Evolutionary conservation across 2,797 vertebrate species (phyloP).

Genomic region (Sebastes flavidus): DNA sequence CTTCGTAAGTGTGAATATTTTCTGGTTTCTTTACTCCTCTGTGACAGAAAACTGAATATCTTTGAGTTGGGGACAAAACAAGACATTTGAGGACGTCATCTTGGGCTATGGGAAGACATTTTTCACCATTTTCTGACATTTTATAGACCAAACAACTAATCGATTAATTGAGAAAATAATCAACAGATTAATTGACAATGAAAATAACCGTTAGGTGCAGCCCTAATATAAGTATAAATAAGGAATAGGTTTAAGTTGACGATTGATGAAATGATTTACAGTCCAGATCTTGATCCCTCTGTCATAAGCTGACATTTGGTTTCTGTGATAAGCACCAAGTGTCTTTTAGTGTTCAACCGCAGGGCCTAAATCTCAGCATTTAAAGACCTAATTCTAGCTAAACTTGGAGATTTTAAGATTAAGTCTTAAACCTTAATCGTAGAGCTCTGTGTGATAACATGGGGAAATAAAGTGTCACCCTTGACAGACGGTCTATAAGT

Average conservation of each 20-base stretch:
- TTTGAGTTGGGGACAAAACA: no score
- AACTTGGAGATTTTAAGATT: constrained; percentile 13
- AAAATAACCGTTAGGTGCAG: no score
- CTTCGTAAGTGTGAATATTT: no score
- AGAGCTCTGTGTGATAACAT: neutral
- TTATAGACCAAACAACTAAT: no score
- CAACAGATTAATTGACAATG: no score
- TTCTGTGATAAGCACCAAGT: neutral
- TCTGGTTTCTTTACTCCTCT: no score
- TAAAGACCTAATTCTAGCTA: constrained; percentile 8
- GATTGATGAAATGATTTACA: neutral
- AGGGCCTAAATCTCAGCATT: constrained; percentile 9
- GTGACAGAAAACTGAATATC: no score
- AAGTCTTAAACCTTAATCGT: constrained; percentile 11
- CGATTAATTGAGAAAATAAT: no score
- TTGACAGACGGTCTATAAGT: neutral
- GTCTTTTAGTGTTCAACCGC: neutral
- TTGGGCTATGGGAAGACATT: no score
- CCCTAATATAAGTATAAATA: neutral
- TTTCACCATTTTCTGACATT: no score
- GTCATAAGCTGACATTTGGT: neutral
- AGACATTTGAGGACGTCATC: no score
- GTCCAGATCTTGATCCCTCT: neutral
- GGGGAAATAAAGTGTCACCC: neutral
- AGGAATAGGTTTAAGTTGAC: neutral